Conservation (phyloP, 2,888 invertebrate genomes). For the Pilophorus perplexus region DNA sequence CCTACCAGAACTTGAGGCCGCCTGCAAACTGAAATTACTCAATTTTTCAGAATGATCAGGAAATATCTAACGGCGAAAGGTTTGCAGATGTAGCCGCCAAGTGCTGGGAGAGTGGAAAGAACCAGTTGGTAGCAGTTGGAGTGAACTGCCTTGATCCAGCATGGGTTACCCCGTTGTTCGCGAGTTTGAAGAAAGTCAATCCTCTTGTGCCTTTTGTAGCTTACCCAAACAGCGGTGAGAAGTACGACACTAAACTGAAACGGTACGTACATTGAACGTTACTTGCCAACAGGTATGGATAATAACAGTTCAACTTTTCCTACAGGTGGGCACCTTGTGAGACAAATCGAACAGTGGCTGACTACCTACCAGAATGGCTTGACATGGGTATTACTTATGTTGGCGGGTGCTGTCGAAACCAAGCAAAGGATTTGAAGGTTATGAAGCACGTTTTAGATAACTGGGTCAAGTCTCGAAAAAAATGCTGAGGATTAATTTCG, state of each 20-base stretch:
- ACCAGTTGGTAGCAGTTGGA: slow-evolving; percentile 79
- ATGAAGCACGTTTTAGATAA: too few relatives aligned
- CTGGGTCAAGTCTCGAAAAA: too few relatives aligned
- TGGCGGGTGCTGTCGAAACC: slow-evolving; percentile 89
- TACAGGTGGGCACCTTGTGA: slow-evolving; percentile 69
- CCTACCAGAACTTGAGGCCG: not conserved
- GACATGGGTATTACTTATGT: slow-evolving; percentile 74
- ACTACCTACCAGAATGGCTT: slow-evolving; percentile 76
- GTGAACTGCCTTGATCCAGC: slow-evolving; percentile 80
- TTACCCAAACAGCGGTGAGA: slow-evolving; percentile 91
- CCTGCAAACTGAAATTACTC: not conserved
- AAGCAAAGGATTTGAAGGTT: slow-evolving; percentile 73
- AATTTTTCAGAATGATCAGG: slow-evolving; percentile 10
- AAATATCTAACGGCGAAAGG: slow-evolving; percentile 76
- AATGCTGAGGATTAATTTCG: too few relatives aligned
- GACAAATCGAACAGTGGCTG: slow-evolving; percentile 67
- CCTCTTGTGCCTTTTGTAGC: slow-evolving; percentile 71
- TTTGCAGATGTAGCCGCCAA: slow-evolving; percentile 70
- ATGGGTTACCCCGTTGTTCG: slow-evolving; percentile 62
- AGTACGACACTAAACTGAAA: slow-evolving; percentile 61
- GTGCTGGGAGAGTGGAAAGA: slow-evolving; percentile 59
- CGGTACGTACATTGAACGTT: slow-evolving; percentile 57
- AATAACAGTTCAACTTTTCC: too few relatives aligned
- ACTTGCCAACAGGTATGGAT: not conserved
- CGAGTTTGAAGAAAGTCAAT: slow-evolving; percentile 53